Base-by-base conservation (phyloP, 1,140 invertebrate genomes). In the Anadara kagoshimensis region DNA sequence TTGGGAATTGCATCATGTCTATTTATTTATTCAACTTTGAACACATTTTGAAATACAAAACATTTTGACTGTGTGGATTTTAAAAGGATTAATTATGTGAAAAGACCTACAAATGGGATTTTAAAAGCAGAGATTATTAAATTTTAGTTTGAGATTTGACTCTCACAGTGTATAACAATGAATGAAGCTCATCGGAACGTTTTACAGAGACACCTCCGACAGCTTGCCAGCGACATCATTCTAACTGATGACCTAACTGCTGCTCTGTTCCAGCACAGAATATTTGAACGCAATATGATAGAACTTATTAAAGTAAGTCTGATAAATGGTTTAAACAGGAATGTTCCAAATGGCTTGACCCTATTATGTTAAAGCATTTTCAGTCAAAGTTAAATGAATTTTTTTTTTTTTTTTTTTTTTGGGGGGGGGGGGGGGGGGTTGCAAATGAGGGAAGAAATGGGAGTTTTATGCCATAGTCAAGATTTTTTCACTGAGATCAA, bases 201-300 rank as follows among this genome's bases (percentile, higher is more conserved):
- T 1, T 44, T 82, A 16, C 69, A 80, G 56, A 51, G 74, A n/a
- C 76, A 80, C 64, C 69, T 70, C 8, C 47, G 69, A n/a, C 65
- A 73, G 20, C 59, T 82, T 16, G 76, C 78, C n/a, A 75, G 68
- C 29, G 80, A 80, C 65, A 57, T 82, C 14, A 80, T 82, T 24
- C 16, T 79, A 53, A 75, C 73, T 1, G 80, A 82, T 18, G 76
- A 78, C 12, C 59, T 82, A 8, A 16, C 78, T 11, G 78, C 69
- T 2, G 69, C 72, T n/a, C 36, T 82, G 49, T 76, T 59, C 29
- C 69, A 78, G 29, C 29, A 62, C 26, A 70, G 73, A 29, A 76
- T 82, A 59, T 82, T 82, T 73, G 71, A 78, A n/a, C 29, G 58
- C 53, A 73, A 75, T 16, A 82, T 82, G 80, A 74, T 82, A 22